Evolutionary conservation across 2,888 invertebrate species (phyloP), one percentile per base, ranked within the genome.

Genomic region (Sinelater perroti): DNA sequence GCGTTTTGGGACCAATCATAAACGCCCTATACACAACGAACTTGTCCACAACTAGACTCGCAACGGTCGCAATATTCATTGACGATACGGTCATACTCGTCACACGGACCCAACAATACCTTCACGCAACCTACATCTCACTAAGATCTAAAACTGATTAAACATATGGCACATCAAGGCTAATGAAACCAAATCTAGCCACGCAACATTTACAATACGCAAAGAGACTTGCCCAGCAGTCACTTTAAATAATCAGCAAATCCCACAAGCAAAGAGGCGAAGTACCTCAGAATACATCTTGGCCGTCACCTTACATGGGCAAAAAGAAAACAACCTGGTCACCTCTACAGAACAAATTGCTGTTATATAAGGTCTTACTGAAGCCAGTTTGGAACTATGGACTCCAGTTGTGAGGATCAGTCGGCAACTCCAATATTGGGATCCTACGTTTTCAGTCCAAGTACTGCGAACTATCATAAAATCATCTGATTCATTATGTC

Each of bases 131-230:
- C 3, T 40, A 13, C 40, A 40, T 13, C 13, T 40, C 20, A 11
- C 20, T 5, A 40, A 40, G 18, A 40, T 40, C 5, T 21, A 16
- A 21, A 40, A 40, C 3, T 40, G 40, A 10, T 10, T 40, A 18
- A 18, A 40, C 10, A 40, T 21, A 13, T 40, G 31, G 31, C 11
- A 14, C 2, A 31, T 31, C 11, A 31, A 31, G n/a, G 2, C 31
- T 3, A 31, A 31, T 14, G 2, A n/a, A 31, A 31, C 13, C 6
- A 31, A 31, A 31, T n/a, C 3, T 2, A 6, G 11, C 31, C 10
- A 31, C 11, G 31, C 1, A n/a, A 31, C 2, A 13, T 31, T 31
- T 31, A 26, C 31, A 2, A 6, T 11, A 5, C 11, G 14, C 11
- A 31, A 2, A 31, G 31, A 3, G 2, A 31, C 11, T 31, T 31